Evolutionary conservation across 2,797 vertebrate species (phyloP).

Genomic region (Tangara arthus): DNA sequence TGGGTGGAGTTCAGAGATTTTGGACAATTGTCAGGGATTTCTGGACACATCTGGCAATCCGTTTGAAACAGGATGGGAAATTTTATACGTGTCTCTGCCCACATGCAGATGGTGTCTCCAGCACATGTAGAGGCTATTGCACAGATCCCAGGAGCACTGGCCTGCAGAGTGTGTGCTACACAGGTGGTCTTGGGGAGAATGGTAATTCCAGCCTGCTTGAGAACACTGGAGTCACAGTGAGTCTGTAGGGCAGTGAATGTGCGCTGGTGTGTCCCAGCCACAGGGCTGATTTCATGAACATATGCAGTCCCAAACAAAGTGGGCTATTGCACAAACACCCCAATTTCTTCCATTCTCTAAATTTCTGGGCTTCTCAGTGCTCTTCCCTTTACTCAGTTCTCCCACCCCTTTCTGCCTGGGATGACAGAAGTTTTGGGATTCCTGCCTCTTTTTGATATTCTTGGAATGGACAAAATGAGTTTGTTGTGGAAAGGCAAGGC

Average conservation of each 20-base stretch:
- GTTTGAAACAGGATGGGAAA: conserved; percentile 29
- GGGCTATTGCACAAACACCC: background rate
- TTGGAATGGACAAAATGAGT: background rate
- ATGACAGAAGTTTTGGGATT: background rate
- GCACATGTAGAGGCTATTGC: background rate
- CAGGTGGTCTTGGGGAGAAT: background rate
- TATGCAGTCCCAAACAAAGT: fast-evolving
- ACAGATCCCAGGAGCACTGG: background rate
- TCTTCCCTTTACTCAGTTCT: background rate
- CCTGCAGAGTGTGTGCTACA: background rate
- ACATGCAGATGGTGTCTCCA: conserved; percentile 17
- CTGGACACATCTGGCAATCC: conserved; percentile 55
- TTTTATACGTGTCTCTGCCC: background rate
- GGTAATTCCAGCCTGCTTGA: background rate
- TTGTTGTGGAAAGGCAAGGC: fast-evolving
- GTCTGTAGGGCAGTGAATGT: background rate
- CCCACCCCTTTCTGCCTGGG: background rate
- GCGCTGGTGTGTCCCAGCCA: background rate
- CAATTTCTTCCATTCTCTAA: background rate
- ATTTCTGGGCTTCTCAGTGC: background rate
- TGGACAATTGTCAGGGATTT: conserved; percentile 15
- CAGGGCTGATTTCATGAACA: background rate
- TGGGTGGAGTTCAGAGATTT: conserved; percentile 17
- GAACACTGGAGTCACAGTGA: background rate
- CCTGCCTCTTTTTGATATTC: background rate